A percentile compares a stretch with the other conserved stretches of the same genome.
phyloP scores from a whole-genome alignment of 2,888 invertebrate species.

The Muschampia plurimacula region DNA sequence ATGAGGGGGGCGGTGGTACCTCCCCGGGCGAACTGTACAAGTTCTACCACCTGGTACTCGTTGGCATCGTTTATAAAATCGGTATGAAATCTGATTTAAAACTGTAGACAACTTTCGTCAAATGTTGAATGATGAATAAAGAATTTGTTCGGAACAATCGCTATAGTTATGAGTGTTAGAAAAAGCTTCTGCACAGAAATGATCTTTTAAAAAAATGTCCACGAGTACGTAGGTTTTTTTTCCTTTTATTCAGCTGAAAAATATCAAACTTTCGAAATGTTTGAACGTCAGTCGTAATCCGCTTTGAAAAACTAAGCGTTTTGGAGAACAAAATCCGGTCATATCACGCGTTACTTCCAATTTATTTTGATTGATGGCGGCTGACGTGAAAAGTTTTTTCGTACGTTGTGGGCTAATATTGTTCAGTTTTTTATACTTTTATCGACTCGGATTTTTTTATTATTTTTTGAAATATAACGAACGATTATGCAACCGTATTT shows the following conservation, averaged over 20 bases:
- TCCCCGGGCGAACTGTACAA: too few species aligned
- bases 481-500: too few species aligned
- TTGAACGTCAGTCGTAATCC: conserved; percentile 13
- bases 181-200: not conserved
- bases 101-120: not conserved
- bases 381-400: conserved; percentile 28
- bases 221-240: not conserved
- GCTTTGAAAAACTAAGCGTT: conserved; percentile 23
- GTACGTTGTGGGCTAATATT: conserved; percentile 15
- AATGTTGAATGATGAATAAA: not conserved
- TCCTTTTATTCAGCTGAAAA: not conserved
- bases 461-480: too few species aligned
- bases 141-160: not conserved
- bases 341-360: conserved; percentile 31
- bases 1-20: too few species aligned
- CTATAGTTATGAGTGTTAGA: not conserved
- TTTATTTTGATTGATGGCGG: conserved; percentile 36
- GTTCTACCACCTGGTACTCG: too few species aligned
- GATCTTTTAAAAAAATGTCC: too few species aligned
- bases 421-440: not conserved
- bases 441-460: not conserved
- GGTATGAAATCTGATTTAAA: not conserved
- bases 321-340: conserved; percentile 16
- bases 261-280: conserved; percentile 1
- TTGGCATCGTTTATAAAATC: not conserved